Conservation (phyloP, 2,113 vertebrate species). For the Epinephelus fuscoguttatus region DNA sequence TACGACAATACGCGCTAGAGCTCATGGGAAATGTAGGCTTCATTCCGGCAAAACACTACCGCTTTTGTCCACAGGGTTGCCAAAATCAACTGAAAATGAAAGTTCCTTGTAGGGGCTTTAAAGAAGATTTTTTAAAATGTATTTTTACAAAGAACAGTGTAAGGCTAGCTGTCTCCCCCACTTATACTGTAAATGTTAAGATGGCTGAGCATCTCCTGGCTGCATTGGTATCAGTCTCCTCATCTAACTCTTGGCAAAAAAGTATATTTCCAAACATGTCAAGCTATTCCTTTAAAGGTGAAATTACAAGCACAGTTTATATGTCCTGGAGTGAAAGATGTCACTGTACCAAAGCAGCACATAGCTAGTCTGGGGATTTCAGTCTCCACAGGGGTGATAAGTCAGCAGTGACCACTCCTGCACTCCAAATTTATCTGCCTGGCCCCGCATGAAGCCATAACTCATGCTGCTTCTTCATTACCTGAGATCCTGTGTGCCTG, state of each 20-base stretch:
- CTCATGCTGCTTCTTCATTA: slow-evolving; percentile 75
- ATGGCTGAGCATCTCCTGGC: not conserved
- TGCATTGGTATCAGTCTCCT: not conserved
- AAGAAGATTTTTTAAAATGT: too few species aligned
- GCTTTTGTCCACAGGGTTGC: too few species aligned
- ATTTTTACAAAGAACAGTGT: too few species aligned
- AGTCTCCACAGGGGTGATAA: slow-evolving; percentile 54
- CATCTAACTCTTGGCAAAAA: not conserved
- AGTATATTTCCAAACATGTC: not conserved
- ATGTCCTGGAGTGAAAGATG: slow-evolving; percentile 12
- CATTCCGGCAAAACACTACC: too few species aligned
- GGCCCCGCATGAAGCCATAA: slow-evolving; percentile 67
- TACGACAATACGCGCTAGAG: too few species aligned
- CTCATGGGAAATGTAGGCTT: too few species aligned
- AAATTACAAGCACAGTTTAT: slow-evolving; percentile 11
- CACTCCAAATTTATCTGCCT: slow-evolving; percentile 63
- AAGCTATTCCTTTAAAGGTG: not conserved
- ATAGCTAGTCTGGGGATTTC: slow-evolving; percentile 26
- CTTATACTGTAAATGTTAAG: not conserved
- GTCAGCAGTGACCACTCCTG: slow-evolving; percentile 64
- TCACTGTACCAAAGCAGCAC: slow-evolving; percentile 20
- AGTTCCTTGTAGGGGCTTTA: too few species aligned
- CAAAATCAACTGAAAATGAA: too few species aligned
- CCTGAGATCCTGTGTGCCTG: slow-evolving; percentile 61
- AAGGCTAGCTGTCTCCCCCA: too few species aligned